Evolutionary conservation across 2,113 vertebrate genomes (phyloP), one percentile per base, ranked within the genome.

Genomic region (Nettapus auritus): DNA sequence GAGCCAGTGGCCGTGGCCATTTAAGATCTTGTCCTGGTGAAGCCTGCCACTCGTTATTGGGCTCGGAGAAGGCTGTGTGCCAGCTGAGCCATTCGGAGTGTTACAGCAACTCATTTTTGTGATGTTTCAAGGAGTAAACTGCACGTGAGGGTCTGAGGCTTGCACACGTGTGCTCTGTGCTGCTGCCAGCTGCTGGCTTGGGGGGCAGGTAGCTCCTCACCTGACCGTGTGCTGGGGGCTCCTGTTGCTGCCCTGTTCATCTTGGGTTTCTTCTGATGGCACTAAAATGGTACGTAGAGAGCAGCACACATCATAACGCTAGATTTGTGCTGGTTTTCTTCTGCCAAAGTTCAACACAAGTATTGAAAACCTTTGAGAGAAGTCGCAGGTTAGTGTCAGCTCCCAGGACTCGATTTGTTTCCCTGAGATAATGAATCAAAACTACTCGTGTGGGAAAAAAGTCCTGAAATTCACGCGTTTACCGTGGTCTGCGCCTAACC

Each of bases 221-320:
- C 42, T 22, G 13, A 13, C 12, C 8, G 13, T 10, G 33, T 53
- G 22, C 36, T 3, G 5, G 36, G 4, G 13, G 66, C 36, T 71
- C 6, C 79, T 13, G 10, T 13, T 1, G 8, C 80, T 38, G 28
- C 4, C 68, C 48, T 14, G 5, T 11, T 56, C 4, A 0, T 36
- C 2, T 9, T 6, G 42, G 28, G 20, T 26, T 34, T 70, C 15
- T 28, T 38, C 38, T 6, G 57, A 1, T 52, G 52, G 33, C 28
- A 5, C 33, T 18, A 13, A 18, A 17, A 20, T 2, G 11, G 5
- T 42, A 18, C 4, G 1, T 13, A 4, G n/a, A 1, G 4, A 2
- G 19, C 18, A 31, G 33, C 3, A 0, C 23, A 26, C 38, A 19
- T 26, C 8, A 3, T 46, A 62, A 56, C 11, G 3, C 34, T n/a